Evolutionary conservation across 2,113 vertebrate species (phyloP).

Genomic region (Orientallactaga bullata): DNA sequence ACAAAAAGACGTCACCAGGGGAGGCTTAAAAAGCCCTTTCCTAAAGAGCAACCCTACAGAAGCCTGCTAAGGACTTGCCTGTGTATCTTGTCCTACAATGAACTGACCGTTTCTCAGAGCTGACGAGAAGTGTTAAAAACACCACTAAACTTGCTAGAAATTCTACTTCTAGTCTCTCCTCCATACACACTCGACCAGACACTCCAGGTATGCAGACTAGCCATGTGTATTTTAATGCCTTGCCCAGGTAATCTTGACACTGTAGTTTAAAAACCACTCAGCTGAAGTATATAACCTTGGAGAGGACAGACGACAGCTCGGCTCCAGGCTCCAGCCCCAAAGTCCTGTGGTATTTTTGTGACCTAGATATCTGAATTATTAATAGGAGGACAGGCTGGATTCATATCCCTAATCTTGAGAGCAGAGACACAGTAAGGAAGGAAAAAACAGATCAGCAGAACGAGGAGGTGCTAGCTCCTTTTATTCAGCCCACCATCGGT

Average conservation of each 20-base stretch:
- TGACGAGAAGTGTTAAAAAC: conserved; percentile 2
- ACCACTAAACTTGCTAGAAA: background rate
- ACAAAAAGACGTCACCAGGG: background rate
- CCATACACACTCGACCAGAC: background rate
- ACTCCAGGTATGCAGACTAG: background rate
- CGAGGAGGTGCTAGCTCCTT: background rate
- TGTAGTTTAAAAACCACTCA: background rate
- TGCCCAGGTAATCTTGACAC: background rate
- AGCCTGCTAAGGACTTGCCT: background rate
- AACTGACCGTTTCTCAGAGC: background rate
- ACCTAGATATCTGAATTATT: conserved; percentile 63
- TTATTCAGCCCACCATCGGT: background rate
- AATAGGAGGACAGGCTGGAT: conserved; percentile 32
- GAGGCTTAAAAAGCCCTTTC: background rate
- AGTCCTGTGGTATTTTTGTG: conserved; percentile 1
- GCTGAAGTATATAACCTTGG: conserved; percentile 21
- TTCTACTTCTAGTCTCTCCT: background rate
- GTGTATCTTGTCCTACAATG: background rate
- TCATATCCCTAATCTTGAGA: conserved; percentile 47
- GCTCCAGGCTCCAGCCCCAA: background rate
- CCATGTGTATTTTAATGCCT: background rate
- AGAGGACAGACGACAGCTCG: background rate
- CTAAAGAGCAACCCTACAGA: background rate
- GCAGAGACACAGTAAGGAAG: conserved; percentile 33
- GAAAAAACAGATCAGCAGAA: conserved; percentile 22